phyloP scores from a whole-genome alignment of 2,113 vertebrate genomes.

The Onychostoma macrolepis region DNA sequence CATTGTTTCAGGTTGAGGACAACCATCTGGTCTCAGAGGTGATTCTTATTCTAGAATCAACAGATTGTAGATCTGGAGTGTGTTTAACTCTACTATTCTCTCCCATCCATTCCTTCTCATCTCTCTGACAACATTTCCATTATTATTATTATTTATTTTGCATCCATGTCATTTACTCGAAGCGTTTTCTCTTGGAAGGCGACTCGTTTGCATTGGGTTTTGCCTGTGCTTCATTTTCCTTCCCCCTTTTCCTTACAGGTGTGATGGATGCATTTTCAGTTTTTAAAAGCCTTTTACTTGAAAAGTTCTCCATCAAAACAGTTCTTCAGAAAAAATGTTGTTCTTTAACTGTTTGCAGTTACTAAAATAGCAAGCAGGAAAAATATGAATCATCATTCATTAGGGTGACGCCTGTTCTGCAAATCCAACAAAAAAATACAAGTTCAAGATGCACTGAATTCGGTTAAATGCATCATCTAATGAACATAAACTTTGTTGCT shows the following conservation, averaged over 20 bases:
- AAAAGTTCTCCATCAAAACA: not conserved
- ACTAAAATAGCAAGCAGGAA: not conserved
- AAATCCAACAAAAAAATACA: not conserved
- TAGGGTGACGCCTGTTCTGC: not conserved
- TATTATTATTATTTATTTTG: slow-evolving; percentile 16
- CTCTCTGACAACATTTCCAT: not conserved
- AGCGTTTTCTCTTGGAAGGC: not conserved
- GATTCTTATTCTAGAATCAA: slow-evolving; percentile 17
- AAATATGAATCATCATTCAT: not conserved
- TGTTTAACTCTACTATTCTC: slow-evolving; percentile 25
- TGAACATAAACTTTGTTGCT: not conserved
- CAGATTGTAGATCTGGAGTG: not conserved
- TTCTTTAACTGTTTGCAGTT: not conserved
- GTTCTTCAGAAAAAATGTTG: not conserved
- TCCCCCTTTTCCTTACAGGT: slow-evolving; percentile 18
- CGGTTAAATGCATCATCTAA: not conserved
- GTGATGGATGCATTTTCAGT: not conserved
- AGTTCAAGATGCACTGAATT: not conserved
- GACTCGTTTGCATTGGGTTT: not conserved
- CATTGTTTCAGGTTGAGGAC: slow-evolving; percentile 57
- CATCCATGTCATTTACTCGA: slow-evolving; percentile 11
- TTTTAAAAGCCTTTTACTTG: not conserved
- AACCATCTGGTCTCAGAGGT: slow-evolving; percentile 56
- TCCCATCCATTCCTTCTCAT: slow-evolving; percentile 13
- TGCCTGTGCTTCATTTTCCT: slow-evolving; percentile 32